A percentile compares a stretch with the other conserved stretches of the same genome.
These are phyloP conservation scores for Euwallacea fornicatus DNA, from an alignment of 1,140 invertebrate species.

Conservation along the genomic window DNA sequence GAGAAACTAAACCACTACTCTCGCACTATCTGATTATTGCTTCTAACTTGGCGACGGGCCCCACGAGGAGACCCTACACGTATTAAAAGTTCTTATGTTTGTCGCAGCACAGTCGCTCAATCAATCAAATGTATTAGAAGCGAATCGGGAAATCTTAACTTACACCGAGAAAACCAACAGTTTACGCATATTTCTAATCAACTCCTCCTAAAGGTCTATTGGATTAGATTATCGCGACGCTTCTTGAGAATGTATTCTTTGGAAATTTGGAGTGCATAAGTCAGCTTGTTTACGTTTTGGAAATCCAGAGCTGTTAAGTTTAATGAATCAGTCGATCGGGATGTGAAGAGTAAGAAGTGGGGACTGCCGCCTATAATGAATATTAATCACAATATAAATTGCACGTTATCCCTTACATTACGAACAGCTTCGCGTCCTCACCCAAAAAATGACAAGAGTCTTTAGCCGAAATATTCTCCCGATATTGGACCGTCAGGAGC, in stretches of 20 bases:
- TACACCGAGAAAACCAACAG: too few relatives aligned
- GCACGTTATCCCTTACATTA: constrained; percentile 33
- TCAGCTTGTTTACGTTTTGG: constrained; percentile 26
- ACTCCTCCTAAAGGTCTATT: too few relatives aligned
- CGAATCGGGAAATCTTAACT: too few relatives aligned
- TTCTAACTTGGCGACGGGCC: too few relatives aligned
- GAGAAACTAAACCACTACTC: too few relatives aligned
- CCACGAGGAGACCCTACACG: too few relatives aligned
- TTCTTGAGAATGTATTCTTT: background rate
- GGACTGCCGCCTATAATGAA: constrained; percentile 24
- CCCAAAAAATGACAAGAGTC: constrained; percentile 31
- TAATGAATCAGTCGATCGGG: constrained; percentile 33
- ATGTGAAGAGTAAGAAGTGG: constrained; percentile 1
- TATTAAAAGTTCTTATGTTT: too few relatives aligned
- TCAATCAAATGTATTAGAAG: too few relatives aligned
- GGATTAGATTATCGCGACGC: too few relatives aligned
- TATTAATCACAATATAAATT: constrained; percentile 39
- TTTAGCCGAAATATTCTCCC: constrained; percentile 25
- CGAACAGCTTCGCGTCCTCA: constrained; percentile 12
- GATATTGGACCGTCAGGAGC: constrained; percentile 30
- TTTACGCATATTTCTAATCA: too few relatives aligned
- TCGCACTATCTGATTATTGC: too few relatives aligned
- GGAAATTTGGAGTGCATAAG: constrained; percentile 27
- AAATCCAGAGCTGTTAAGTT: constrained; percentile 29
- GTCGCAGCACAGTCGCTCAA: too few relatives aligned